These are phyloP conservation scores for Euwallacea fornicatus DNA, from an alignment of 1,140 invertebrate species.

Conservation along the genomic window DNA sequence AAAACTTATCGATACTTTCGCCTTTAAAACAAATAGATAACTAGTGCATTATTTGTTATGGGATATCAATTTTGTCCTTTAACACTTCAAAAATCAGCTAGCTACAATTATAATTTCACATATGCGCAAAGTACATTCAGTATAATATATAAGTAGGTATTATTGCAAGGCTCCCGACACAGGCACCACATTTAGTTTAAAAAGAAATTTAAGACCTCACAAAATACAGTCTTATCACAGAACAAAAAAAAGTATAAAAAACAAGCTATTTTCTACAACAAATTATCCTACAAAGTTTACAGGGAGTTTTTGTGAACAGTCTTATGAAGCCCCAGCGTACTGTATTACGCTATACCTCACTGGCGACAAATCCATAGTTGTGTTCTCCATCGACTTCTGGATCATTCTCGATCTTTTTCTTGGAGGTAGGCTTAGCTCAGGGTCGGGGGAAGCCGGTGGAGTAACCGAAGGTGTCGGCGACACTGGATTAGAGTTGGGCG, in stretches of 20 bases:
- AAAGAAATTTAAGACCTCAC: conserved; percentile 41
- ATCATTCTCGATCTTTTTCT: conserved; percentile 79
- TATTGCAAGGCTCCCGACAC: conserved; percentile 44
- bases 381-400: conserved; percentile 65
- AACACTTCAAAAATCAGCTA: conserved; percentile 1
- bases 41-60: too few species aligned
- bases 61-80: not conserved
- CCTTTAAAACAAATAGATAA: conserved; percentile 1
- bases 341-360: conserved; percentile 76
- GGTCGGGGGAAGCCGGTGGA: conserved; percentile 60
- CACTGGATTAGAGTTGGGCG: conserved; percentile 66
- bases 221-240: conserved; percentile 53
- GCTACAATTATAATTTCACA: conserved; percentile 12
- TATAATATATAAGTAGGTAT: conserved; percentile 41
- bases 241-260: conserved; percentile 47
- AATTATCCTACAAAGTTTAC: conserved; percentile 25
- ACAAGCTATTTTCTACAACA: conserved; percentile 7
- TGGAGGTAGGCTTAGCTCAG: conserved; percentile 70
- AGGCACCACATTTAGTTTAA: conserved; percentile 51
- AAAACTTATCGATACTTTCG: not conserved
- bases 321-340: conserved; percentile 71
- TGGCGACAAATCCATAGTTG: conserved; percentile 52
- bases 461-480: conserved; percentile 67
- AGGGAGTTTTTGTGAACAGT: conserved; percentile 29
- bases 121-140: conserved; percentile 2